phyloP scores from a whole-genome alignment of 1,140 invertebrate genomes.

The Drosophila malerkotliana region DNA sequence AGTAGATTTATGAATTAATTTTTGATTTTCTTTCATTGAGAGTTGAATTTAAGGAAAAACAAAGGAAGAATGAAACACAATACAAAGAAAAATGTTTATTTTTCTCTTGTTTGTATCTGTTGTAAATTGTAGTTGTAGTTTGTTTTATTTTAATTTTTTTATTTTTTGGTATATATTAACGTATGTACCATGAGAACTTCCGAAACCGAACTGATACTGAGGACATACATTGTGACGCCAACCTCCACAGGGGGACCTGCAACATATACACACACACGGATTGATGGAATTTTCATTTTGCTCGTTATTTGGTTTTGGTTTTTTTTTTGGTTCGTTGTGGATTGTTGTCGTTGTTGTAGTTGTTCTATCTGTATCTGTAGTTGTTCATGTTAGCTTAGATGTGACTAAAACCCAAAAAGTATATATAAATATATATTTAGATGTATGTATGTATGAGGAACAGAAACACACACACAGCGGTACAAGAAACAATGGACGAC shows the following conservation, averaged over 20 bases:
- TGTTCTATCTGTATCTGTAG: slow-evolving; percentile 30
- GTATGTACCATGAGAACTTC: slow-evolving; percentile 97
- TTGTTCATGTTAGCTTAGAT: slow-evolving; percentile 34
- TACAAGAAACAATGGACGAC: slow-evolving; percentile 32
- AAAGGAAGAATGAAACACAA: slow-evolving; percentile 15
- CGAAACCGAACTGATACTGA: slow-evolving; percentile 98
- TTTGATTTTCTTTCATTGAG: slow-evolving; percentile 28
- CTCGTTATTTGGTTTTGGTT: slow-evolving; percentile 35
- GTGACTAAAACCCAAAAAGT: slow-evolving; percentile 60
- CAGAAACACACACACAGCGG: slow-evolving; percentile 60
- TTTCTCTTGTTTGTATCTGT: slow-evolving; percentile 47
- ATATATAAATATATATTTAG: slow-evolving; percentile 4
- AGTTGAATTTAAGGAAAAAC: slow-evolving; percentile 15
- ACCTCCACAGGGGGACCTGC: slow-evolving; percentile 97
- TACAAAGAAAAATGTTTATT: slow-evolving; percentile 20
- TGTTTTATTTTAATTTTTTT: slow-evolving; percentile 34
- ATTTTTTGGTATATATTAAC: slow-evolving; percentile 50
- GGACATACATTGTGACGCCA: slow-evolving; percentile 98
- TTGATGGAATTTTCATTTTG: slow-evolving; percentile 67
- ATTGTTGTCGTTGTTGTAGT: slow-evolving; percentile 23
- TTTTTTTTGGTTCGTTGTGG: slow-evolving; percentile 30
- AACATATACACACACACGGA: slow-evolving; percentile 86
- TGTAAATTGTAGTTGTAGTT: slow-evolving; percentile 38
- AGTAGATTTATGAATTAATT: slow-evolving; percentile 66
- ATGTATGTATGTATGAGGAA: slow-evolving; percentile 18